A percentile compares a stretch with the other conserved stretches of the same genome.
Evolutionary conservation across 2,113 vertebrate species (phyloP).

Genomic region (Machaerirhynchus nigripectus): DNA sequence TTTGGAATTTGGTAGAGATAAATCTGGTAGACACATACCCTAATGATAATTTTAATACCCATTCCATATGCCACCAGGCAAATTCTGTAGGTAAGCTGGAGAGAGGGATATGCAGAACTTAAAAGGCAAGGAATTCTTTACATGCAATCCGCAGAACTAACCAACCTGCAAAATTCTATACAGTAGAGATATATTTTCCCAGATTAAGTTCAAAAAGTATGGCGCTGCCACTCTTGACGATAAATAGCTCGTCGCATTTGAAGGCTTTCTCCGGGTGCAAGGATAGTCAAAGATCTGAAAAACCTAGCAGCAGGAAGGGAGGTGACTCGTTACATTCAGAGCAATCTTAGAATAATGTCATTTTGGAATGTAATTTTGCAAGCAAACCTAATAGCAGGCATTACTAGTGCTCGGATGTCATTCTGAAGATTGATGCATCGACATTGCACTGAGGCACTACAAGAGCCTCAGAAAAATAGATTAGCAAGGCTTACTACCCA

Average conservation of each 20-base stretch:
- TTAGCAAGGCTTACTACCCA: not conserved
- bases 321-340: not conserved
- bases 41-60: not conserved
- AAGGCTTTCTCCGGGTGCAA: not conserved
- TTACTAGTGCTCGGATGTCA: not conserved
- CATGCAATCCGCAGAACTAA: not conserved
- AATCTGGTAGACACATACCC: not conserved
- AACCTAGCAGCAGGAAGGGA: not conserved
- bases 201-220: not conserved
- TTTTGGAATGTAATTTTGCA: conserved; percentile 2
- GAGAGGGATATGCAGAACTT: not conserved
- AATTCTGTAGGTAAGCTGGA: not conserved
- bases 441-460: not conserved
- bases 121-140: not conserved
- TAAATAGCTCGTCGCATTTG: not conserved
- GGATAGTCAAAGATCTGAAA: not conserved
- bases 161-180: not conserved
- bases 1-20: not conserved
- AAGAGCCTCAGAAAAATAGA: conserved; percentile 5
- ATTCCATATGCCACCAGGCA: not conserved
- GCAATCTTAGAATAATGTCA: not conserved
- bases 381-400: conserved; percentile 1
- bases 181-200: not conserved
- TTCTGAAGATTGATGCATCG: conserved; percentile 1
- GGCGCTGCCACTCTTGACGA: not conserved